Evolutionary conservation across 2,888 invertebrate genomes (phyloP).

Genomic region (Acheta domesticus): DNA sequence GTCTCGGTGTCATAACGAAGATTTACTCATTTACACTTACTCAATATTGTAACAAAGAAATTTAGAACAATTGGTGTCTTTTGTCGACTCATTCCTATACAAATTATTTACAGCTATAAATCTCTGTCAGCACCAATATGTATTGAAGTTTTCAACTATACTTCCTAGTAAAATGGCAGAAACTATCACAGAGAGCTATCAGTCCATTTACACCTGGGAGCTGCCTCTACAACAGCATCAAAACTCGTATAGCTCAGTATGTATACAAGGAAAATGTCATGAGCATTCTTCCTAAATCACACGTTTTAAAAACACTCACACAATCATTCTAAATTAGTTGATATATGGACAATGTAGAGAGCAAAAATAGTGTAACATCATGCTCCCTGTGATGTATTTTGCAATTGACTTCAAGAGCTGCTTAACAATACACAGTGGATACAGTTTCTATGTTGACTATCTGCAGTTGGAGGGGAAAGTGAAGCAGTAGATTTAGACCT

Average conservation of each 20-base stretch:
- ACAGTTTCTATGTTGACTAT: too few species aligned
- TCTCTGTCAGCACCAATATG: constrained; percentile 34
- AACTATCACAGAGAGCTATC: constrained; percentile 38
- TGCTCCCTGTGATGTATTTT: background rate
- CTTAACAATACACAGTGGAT: background rate
- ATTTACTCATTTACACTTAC: constrained; percentile 5
- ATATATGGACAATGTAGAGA: constrained; percentile 11
- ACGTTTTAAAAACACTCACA: constrained; percentile 12
- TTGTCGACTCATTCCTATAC: constrained; percentile 26
- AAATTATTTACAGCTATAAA: constrained; percentile 22
- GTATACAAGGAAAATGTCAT: constrained; percentile 3
- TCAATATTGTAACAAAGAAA: constrained; percentile 28
- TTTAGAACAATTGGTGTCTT: constrained; percentile 31
- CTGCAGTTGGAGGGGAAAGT: too few species aligned
- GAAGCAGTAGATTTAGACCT: too few species aligned
- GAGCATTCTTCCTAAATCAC: background rate
- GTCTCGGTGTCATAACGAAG: background rate
- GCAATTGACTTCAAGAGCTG: background rate
- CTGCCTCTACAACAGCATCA: constrained; percentile 34
- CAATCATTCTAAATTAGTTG: constrained; percentile 32
- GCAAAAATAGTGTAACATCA: background rate
- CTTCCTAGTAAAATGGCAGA: constrained; percentile 27
- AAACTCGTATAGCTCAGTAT: constrained; percentile 32
- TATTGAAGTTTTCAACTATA: constrained; percentile 33
- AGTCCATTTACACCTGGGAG: constrained; percentile 35